phyloP scores from a whole-genome alignment of 1,140 invertebrate genomes.

The Zaprionus taronus region DNA sequence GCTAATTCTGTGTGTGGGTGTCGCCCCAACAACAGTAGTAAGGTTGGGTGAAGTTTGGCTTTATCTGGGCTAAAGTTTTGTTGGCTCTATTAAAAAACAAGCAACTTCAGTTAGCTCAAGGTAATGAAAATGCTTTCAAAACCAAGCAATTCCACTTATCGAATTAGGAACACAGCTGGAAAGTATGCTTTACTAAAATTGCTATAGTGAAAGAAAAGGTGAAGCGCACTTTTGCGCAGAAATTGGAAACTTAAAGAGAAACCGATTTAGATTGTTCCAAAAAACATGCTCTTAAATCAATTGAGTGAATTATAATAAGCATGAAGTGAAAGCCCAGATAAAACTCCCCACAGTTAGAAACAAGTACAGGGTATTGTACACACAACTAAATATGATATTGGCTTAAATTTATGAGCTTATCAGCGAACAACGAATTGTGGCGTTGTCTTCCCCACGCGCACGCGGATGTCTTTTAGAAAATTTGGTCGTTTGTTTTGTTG shows the following conservation, averaged over 20 bases:
- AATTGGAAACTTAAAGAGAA: neutral
- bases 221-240: neutral
- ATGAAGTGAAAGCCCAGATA: neutral
- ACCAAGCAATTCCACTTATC: neutral
- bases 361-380: slow-evolving; percentile 2
- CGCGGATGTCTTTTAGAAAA: slow-evolving; percentile 18
- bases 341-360: neutral
- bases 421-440: slow-evolving; percentile 28
- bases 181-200: neutral
- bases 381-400: slow-evolving; percentile 39
- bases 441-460: slow-evolving; percentile 23
- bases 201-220: neutral
- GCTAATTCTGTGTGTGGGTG: neutral
- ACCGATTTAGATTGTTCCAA: neutral
- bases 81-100: slow-evolving; percentile 43
- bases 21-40: neutral
- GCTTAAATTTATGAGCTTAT: slow-evolving; percentile 45
- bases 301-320: neutral
- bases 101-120: slow-evolving; percentile 6
- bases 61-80: slow-evolving; percentile 65
- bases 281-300: neutral
- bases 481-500: slow-evolving; percentile 65
- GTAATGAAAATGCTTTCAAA: neutral
- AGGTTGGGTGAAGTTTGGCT: slow-evolving; percentile 37
- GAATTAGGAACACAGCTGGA: neutral